These are phyloP conservation scores for Coregonus suidteri DNA, from an alignment of 2,797 vertebrate genomes.

Conservation along the genomic window DNA sequence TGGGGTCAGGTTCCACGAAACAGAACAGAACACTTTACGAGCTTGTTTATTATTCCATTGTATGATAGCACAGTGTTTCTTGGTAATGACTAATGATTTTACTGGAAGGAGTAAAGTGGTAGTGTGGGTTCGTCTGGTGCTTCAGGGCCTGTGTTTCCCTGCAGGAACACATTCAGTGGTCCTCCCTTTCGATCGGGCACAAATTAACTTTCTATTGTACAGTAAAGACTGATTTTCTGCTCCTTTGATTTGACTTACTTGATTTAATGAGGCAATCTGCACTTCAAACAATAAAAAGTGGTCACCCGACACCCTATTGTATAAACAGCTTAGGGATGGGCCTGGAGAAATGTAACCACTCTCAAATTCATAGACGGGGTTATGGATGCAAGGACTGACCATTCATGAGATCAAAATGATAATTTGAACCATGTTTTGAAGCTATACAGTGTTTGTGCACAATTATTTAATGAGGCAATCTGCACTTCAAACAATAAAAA, in stretches of 20 bases:
- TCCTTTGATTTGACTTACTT: neutral
- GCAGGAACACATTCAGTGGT: conserved; percentile 47
- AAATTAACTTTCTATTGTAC: conserved; percentile 56
- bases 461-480: no score
- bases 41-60: conserved; percentile 41
- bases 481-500: no score
- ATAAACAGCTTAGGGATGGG: no score
- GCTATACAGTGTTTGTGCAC: no score
- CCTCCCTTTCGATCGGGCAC: conserved; percentile 54
- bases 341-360: no score
- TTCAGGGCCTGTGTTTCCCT: conserved; percentile 38
- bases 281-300: neutral
- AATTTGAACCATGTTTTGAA: no score
- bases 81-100: conserved; percentile 51
- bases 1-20: conserved; percentile 38
- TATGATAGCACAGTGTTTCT: conserved; percentile 15
- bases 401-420: no score
- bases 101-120: conserved; percentile 29
- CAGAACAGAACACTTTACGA: conserved; percentile 34
- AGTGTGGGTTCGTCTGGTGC: conserved; percentile 35
- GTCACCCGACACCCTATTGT: neutral
- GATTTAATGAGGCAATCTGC: neutral
- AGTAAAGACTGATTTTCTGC: conserved; percentile 40
- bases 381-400: no score
- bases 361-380: no score